Percentiles rank a stretch among this genome's conserved stretches.
phyloP scores from a whole-genome alignment of 2,888 invertebrate genomes.

The Cephonodes hylas region DNA sequence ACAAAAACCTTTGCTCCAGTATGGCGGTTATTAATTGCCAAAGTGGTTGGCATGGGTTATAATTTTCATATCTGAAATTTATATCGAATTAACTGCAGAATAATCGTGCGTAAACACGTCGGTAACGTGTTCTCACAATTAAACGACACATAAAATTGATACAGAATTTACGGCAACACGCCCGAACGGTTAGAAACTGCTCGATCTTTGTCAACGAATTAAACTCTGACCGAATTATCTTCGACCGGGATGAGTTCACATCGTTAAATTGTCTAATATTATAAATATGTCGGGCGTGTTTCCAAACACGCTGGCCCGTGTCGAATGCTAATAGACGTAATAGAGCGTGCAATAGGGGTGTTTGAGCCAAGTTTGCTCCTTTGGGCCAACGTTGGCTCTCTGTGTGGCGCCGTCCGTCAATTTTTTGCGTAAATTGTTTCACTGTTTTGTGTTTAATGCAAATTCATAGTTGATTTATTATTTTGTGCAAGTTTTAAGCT shows the following conservation, averaged over 20 bases:
- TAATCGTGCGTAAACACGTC: constrained; percentile 33
- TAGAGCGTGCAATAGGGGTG: constrained; percentile 64
- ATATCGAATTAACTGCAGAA: constrained; percentile 53
- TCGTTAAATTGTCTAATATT: constrained; percentile 77
- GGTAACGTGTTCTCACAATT: constrained; percentile 64
- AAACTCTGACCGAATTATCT: constrained; percentile 80
- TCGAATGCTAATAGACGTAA: constrained; percentile 63
- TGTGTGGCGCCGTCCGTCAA: constrained; percentile 49
- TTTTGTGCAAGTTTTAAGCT: constrained; percentile 24
- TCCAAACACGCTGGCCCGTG: constrained; percentile 73
- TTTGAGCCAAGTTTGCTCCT: constrained; percentile 26
- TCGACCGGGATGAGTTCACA: constrained; percentile 63
- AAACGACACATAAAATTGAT: constrained; percentile 68
- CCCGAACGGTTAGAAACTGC: constrained; percentile 66
- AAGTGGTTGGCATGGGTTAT: constrained; percentile 14
- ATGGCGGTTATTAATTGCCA: not conserved
- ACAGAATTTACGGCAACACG: constrained; percentile 56
- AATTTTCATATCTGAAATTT: constrained; percentile 24
- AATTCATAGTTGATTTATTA: constrained; percentile 37
- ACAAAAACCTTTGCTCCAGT: not conserved
- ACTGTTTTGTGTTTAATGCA: constrained; percentile 28
- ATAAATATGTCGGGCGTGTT: constrained; percentile 75
- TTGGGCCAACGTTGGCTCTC: constrained; percentile 27
- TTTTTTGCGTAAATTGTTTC: constrained; percentile 40
- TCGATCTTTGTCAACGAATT: constrained; percentile 75